These are phyloP conservation scores for Pogona vitticeps DNA, from an alignment of 2,113 vertebrate genomes.

Conservation along the genomic window DNA sequence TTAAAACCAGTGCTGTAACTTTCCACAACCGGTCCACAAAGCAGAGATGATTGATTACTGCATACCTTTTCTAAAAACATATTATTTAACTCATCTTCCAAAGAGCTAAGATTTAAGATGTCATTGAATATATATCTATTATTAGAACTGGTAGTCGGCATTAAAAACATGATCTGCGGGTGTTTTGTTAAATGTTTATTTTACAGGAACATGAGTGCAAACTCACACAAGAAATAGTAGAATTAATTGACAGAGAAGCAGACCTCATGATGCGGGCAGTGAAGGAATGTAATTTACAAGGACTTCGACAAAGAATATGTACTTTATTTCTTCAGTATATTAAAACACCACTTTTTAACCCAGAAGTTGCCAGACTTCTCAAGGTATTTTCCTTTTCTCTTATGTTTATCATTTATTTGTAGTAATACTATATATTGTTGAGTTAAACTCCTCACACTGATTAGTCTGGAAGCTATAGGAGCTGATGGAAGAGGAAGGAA, in stretches of 20 bases:
- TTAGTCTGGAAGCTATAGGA: neutral
- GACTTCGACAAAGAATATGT: conserved; percentile 89
- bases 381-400: conserved; percentile 77
- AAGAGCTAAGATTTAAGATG: neutral
- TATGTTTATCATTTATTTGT: neutral
- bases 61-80: neutral
- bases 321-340: conserved; percentile 92
- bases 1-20: neutral
- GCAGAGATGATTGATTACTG: neutral
- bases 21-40: neutral
- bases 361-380: conserved; percentile 81
- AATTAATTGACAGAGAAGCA: conserved; percentile 88
- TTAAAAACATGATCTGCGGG: neutral
- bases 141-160: neutral
- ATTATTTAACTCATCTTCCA: neutral
- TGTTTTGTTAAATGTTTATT: neutral
- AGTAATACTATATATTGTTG: neutral
- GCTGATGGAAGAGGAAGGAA: neutral
- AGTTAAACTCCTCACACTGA: neutral
- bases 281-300: conserved; percentile 83
- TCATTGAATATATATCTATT: neutral
- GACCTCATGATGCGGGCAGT: conserved; percentile 85
- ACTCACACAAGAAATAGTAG: conserved; percentile 86
- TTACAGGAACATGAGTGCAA: conserved; percentile 84
- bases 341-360: conserved; percentile 91